A percentile compares a stretch with the other conserved stretches of the same genome.
Conservation (phyloP, 35 echinoderm and acorn worm genomes). For the Patiria miniata region DNA sequence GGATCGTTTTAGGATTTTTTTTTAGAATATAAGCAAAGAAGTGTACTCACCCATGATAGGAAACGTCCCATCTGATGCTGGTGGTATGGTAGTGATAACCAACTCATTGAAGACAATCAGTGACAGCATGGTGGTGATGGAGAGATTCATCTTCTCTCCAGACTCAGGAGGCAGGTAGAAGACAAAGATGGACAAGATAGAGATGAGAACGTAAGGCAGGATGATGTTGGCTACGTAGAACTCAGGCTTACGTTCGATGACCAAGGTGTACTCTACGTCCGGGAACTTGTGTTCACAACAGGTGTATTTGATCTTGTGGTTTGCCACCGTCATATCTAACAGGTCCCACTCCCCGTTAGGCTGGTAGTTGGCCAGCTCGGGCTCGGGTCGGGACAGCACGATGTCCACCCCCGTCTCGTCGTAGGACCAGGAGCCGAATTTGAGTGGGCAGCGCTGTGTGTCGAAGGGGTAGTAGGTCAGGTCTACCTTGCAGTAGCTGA, state of each 20-base stretch:
- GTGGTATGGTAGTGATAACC: conserved; percentile 76
- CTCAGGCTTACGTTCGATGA: conserved; percentile 56
- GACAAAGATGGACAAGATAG: conserved; percentile 67
- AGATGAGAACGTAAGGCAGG: conserved; percentile 73
- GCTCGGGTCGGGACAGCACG: neutral
- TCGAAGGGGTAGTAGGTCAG: conserved; percentile 85
- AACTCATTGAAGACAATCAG: conserved; percentile 92
- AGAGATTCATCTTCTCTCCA: conserved; percentile 87
- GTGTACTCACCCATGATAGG: conserved; percentile 75
- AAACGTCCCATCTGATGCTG: conserved; percentile 82
- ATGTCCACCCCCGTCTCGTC: conserved; percentile 57
- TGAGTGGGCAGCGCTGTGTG: conserved; percentile 62
- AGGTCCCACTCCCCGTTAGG: conserved; percentile 89
- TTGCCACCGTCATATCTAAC: conserved; percentile 36
- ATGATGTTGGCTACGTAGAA: conserved; percentile 93
- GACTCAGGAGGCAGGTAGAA: conserved; percentile 90
- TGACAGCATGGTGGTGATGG: conserved; percentile 79
- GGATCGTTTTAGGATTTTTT: too few relatives aligned
- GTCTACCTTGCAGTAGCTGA: conserved; percentile 73
- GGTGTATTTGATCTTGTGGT: conserved; percentile 41
- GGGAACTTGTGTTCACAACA: conserved; percentile 66
- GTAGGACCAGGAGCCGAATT: conserved; percentile 81
- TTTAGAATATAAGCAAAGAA: too few relatives aligned
- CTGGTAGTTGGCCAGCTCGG: conserved; percentile 54
- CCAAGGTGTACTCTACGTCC: conserved; percentile 71